Evolutionary conservation across 2,113 vertebrate species (phyloP), one percentile per base, ranked within the genome.

Genomic region (Leucoraja erinaceus): DNA sequence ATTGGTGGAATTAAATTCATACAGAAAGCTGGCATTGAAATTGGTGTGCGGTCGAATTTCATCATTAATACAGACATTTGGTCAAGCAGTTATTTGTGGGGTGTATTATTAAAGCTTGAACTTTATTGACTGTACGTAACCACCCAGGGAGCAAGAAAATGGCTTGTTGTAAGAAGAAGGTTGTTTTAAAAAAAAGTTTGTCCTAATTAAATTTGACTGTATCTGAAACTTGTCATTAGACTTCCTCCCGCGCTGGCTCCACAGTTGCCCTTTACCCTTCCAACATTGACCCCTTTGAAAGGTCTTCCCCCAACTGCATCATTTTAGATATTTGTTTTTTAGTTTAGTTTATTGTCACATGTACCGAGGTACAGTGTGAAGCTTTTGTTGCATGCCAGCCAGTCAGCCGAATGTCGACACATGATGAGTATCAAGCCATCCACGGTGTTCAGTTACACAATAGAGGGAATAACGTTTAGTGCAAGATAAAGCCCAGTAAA

Each of bases 41-140:
- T 28, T 86, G 59, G 83, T 88, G 83, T 61, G 61, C 56, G 14
- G 83, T 88, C 83, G 63, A 8, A 63, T 88, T 88, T 88, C 83
- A 63, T 88, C 28, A 88, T 88, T 61, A 86, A 61, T 86, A 31
- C 59, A 88, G 83, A 31, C 12, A 88, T 28, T 66, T 88, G 59
- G 56, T 25, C n/a, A 88, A 20, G 31, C 31, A n/a, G 59, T 31
- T 61, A 31, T 88, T 88, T 63, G 59, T 88, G 83, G 83, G 83
- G n/a, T 88, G 5, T 88, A 88, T 88, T 88, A 88, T 88, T 63
- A 63, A 88, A 88, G 59, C 63, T 88, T 88, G 83, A 88, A n/a
- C 83, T 88, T 88, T 63, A 63, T 59, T 88, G 83, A 88, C 83
- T 88, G 14, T 5, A 88, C 59, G 59, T 63, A 88, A 88, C 14